These are phyloP conservation scores for Sapajus apella DNA, from an alignment of 2,113 vertebrate genomes.

Conservation along the genomic window DNA sequence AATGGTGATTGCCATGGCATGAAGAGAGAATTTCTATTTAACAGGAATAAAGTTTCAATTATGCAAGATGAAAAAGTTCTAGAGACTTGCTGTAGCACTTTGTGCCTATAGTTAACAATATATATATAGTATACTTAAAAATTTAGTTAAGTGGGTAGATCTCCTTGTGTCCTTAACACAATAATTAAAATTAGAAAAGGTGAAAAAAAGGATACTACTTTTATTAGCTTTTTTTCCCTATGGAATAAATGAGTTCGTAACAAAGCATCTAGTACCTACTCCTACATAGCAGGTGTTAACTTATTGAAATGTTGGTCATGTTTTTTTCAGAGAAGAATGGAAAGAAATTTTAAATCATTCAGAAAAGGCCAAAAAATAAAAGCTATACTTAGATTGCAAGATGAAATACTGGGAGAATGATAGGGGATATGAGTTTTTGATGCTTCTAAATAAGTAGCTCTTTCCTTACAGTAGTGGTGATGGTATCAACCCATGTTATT, in stretches of 20 bases:
- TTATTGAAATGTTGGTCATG: neutral
- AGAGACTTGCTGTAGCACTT: too few species aligned
- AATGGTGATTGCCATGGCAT: neutral
- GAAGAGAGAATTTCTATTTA: neutral
- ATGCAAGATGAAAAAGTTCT: neutral
- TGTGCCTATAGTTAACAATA: neutral
- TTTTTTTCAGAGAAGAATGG: neutral
- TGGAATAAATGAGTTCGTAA: neutral
- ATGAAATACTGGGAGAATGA: neutral
- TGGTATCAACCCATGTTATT: neutral
- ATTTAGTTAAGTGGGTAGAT: neutral
- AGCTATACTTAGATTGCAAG: neutral
- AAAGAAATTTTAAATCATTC: neutral
- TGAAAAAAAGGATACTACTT: neutral
- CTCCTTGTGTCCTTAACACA: neutral
- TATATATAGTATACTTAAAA: neutral
- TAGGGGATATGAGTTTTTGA: neutral
- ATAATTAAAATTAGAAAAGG: neutral
- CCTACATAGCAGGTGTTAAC: neutral
- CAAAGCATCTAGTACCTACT: neutral
- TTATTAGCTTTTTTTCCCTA: neutral
- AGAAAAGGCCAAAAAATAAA: neutral
- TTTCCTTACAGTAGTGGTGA: neutral
- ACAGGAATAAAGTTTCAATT: neutral
- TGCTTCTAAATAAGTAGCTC: neutral